Evolutionary conservation across 2,888 invertebrate genomes (phyloP).

Genomic region (Seira musarum): DNA sequence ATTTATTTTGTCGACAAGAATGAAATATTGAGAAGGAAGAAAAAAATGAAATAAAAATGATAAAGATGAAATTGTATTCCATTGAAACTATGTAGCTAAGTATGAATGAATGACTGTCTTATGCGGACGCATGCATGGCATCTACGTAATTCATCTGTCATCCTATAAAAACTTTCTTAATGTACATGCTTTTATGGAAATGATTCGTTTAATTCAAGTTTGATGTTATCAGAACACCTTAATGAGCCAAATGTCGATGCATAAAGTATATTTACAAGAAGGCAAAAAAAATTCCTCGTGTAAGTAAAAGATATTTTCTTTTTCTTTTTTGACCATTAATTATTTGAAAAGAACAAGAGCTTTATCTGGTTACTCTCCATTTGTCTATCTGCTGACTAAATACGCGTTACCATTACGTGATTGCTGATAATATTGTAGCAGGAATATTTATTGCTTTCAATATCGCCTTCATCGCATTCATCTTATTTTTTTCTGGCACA

Average conservation of each 20-base stretch:
- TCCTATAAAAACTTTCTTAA: background rate
- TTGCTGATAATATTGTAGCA: constrained; percentile 22
- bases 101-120: no score
- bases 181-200: constrained; percentile 13
- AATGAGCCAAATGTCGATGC: constrained; percentile 22
- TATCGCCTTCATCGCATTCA: constrained; percentile 33
- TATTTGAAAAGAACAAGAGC: background rate
- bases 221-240: background rate
- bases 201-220: constrained; percentile 15
- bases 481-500: constrained; percentile 21
- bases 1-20: background rate
- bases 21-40: constrained; percentile 10
- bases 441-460: constrained; percentile 40
- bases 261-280: background rate
- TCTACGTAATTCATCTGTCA: background rate
- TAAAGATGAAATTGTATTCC: no score
- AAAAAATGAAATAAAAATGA: constrained; percentile 7
- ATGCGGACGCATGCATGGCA: no score
- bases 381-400: constrained; percentile 17
- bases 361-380: constrained; percentile 17
- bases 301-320: background rate
- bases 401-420: constrained; percentile 17
- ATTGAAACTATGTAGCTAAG: no score
- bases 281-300: background rate
- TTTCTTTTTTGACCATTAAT: constrained; percentile 1